Base-by-base conservation (phyloP, 2,797 vertebrate species). In the Oophaga sylvatica region DNA sequence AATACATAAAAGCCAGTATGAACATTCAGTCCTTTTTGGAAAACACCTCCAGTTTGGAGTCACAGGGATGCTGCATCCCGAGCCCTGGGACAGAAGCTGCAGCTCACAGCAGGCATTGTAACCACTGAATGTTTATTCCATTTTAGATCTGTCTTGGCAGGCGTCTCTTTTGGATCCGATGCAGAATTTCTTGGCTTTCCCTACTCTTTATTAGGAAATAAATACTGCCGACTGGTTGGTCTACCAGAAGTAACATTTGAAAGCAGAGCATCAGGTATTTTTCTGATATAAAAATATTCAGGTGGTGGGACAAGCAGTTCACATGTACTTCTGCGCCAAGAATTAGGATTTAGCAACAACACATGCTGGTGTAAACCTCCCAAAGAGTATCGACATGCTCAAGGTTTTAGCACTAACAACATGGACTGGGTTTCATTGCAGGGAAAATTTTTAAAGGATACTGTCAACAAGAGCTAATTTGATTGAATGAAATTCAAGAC, bases 71-170 rank as follows among this genome's bases (percentile, higher is more conserved):
- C 65, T 29, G 75, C 84, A 86, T 10, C 63, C 13, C 48, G 57
- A 31, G 80, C 88, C 79, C 60, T 56, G 84, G 84, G 88, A 87
- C 53, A 31, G 80, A 41, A 31, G 84, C 59, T 63, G 71, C 77
- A 85, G 62, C 65, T 83, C 63, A 87, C 65, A 80, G 65, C 80
- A 78, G 75, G 84, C 77, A 17, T 48, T 53, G 88, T 70, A 78
- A 80, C 35, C 70, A 56, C 22, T 70, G 75, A 89, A 73, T 83
- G 57, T 89, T 89, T 86, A 63, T 87, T 86, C 88, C 84, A 79
- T 89, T 81, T 86, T 41, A 86, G 88, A 86, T 89, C 88, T 83
- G 41, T 56, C 31, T 89, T 89, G 88, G 88, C 88, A 86, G 84
- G 22, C 20, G 35, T 83, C 63, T 71, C 22, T 83, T 73, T 86